Percentiles rank a stretch among this genome's conserved stretches.
phyloP scores from a whole-genome alignment of 1,140 invertebrate species.

The Conopomorpha cramerella region DNA sequence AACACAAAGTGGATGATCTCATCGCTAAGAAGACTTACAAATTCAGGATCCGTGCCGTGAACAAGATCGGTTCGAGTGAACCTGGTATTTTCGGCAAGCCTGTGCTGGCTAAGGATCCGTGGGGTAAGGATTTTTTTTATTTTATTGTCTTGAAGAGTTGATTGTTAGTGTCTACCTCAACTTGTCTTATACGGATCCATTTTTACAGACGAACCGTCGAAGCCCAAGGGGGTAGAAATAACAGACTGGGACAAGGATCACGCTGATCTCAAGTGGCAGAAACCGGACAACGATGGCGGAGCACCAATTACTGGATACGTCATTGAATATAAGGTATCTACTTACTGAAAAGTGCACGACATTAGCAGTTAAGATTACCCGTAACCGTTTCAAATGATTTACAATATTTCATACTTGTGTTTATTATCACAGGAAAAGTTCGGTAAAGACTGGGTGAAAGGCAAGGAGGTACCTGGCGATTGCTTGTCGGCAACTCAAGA shows the following conservation, averaged over 20 bases:
- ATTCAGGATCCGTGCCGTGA: conserved; percentile 94
- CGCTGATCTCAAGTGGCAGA: conserved; percentile 89
- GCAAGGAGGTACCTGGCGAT: conserved; percentile 80
- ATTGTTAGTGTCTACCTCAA: no score
- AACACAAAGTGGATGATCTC: conserved; percentile 87
- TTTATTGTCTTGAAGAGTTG: no score
- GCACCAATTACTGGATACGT: conserved; percentile 93
- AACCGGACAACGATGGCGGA: conserved; percentile 89
- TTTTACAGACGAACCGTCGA: conserved; percentile 89
- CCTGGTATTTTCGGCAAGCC: conserved; percentile 84
- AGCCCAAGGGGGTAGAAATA: conserved; percentile 88
- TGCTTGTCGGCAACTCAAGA: conserved; percentile 77
- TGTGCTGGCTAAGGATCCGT: conserved; percentile 95
- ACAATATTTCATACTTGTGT: conserved; percentile 9
- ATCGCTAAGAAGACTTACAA: conserved; percentile 88
- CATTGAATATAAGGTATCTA: conserved; percentile 81
- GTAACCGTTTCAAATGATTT: conserved; percentile 14
- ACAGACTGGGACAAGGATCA: conserved; percentile 96
- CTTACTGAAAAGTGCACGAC: background rate
- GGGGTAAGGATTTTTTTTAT: conserved; percentile 70
- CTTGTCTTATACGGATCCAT: background rate
- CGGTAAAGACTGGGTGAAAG: conserved; percentile 84
- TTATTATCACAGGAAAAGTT: conserved; percentile 73
- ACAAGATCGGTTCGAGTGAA: conserved; percentile 87
- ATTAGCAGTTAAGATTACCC: background rate